Evolutionary conservation across 2,113 vertebrate species (phyloP).

Genomic region (Empidonax traillii): DNA sequence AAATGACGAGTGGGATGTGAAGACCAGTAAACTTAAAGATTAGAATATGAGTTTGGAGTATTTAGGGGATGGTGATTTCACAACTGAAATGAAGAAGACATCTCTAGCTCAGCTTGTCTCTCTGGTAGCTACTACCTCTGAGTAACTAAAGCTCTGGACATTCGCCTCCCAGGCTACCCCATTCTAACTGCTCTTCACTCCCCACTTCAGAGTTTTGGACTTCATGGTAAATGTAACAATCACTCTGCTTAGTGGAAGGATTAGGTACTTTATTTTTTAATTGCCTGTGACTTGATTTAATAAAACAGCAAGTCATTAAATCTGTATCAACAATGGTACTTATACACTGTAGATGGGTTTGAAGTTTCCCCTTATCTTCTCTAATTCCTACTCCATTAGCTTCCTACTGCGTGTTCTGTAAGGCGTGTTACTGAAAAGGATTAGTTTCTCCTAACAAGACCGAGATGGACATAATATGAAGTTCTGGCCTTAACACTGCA

Average conservation of each 20-base stretch:
- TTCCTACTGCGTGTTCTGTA: not conserved
- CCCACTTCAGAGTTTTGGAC: not conserved
- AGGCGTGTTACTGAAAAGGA: not conserved
- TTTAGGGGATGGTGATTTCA: not conserved
- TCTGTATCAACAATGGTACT: not conserved
- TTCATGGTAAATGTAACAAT: not conserved
- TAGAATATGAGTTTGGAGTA: not conserved
- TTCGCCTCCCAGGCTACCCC: not conserved
- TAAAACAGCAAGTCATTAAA: not conserved
- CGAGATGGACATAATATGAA: not conserved
- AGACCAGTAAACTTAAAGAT: not conserved
- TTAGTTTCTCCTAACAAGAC: not conserved
- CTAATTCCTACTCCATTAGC: not conserved
- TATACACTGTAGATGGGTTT: not conserved
- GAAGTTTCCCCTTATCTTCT: not conserved
- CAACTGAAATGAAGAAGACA: not conserved
- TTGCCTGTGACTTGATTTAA: not conserved
- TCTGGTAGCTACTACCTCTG: not conserved
- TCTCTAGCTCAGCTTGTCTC: not conserved
- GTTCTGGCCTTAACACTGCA: not conserved
- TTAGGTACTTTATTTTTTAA: not conserved
- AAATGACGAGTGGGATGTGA: not conserved
- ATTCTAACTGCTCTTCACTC: not conserved
- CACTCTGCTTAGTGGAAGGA: not conserved
- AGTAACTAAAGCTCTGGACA: not conserved